Evolutionary conservation across 2,888 invertebrate genomes (phyloP).

Genomic region (Rotaria sp.): DNA sequence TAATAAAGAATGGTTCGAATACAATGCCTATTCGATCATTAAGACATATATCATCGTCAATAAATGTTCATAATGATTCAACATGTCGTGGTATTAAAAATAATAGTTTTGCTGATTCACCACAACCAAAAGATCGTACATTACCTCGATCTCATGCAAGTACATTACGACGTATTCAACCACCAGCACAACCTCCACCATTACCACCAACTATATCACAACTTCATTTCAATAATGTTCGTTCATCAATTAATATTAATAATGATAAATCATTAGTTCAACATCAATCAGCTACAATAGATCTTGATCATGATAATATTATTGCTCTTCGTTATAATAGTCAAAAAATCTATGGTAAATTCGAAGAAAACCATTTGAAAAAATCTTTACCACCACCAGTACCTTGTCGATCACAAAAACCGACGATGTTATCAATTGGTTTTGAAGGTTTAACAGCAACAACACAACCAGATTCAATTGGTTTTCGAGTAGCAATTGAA

Average conservation of each 20-base stretch:
- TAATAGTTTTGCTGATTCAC: background rate
- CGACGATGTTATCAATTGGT: background rate
- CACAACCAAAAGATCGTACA: conserved; percentile 30
- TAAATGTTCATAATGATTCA: background rate
- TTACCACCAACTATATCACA: background rate
- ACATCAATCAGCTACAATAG: background rate
- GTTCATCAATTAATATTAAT: background rate
- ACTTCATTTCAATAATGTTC: background rate
- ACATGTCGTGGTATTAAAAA: background rate
- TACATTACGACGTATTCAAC: background rate
- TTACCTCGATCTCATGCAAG: background rate
- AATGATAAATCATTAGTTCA: background rate
- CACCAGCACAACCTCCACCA: background rate
- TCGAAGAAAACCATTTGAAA: background rate
- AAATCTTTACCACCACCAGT: conserved; percentile 1
- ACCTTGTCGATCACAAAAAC: conserved; percentile 24
- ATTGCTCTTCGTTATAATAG: background rate
- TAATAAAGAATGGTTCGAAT: background rate
- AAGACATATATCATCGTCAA: background rate
- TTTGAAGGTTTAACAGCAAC: background rate
- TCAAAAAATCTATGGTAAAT: background rate
- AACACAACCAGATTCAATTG: background rate
- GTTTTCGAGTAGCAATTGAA: background rate
- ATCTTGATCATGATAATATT: background rate
- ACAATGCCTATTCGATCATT: background rate